Base-by-base conservation (phyloP, 2,888 invertebrate genomes). In the Celastrina argiolus region DNA sequence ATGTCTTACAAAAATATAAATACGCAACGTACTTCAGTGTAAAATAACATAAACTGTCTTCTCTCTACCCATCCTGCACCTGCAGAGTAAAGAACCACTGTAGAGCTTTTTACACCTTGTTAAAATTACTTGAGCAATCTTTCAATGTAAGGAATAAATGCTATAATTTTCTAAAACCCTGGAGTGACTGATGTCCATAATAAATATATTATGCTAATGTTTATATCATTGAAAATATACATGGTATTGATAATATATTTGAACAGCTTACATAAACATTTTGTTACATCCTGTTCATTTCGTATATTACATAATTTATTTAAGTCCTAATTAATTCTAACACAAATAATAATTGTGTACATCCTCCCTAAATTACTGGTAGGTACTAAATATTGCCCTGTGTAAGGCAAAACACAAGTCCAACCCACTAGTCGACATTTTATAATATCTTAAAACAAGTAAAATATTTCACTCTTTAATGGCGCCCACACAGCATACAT, bases 351-450 rank as follows among this genome's bases (percentile, higher is more conserved):
- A 69, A 64, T 76, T 80, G 77, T 77, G 78, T 81, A 78, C 76
- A 73, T 68, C 63, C 68, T 56, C 78, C 82, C 85, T 82, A 83
- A 81, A 66, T 72, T 69, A 77, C 69, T 73, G 69, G 84, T 82
- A 84, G 83, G 82, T 82, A 83, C 80, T 18, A 41, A 18, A 65
- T 56, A 63, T 22, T 31, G 28, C 4, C 56, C 22, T 18, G 18
- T 41, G 10, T 51, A 16, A n/a, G 28, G 4, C 4, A 28, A 28
- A 16, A 18, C 8, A 18, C 18, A 18, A 45, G 10, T 8, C 45
- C n/a, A n/a, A 45, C 45, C 18, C 45, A 18, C 8, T 45, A 16
- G 18, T 45, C 10, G 18, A 45, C 8, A 31, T 31, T 4, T 31
- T 31, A 31, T 5, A 31, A 31, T 31, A 31, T 31, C 31, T 31